A percentile compares a stretch with the other conserved stretches of the same genome.
These are phyloP conservation scores for Picathartes gymnocephalus DNA, from an alignment of 2,113 vertebrate species.

Conservation along the genomic window DNA sequence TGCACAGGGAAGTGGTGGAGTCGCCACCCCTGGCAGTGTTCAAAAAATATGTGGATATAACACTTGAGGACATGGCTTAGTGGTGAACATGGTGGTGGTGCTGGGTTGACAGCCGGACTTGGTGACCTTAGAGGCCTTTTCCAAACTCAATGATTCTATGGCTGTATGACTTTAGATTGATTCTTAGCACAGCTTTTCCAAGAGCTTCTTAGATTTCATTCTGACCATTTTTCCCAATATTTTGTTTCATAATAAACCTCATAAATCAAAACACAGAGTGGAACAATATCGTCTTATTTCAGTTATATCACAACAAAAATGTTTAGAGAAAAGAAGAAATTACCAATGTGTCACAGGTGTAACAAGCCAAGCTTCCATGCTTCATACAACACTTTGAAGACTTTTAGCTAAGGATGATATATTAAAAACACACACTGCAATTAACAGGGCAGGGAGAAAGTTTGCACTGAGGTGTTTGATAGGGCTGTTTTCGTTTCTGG, in stretches of 20 bases:
- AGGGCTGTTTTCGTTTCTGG: too few relatives aligned
- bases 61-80: not conserved
- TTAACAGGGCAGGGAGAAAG: fast-evolving
- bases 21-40: not conserved
- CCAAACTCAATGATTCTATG: not conserved
- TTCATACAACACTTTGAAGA: too few relatives aligned
- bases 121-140: not conserved
- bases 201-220: not conserved
- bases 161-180: not conserved
- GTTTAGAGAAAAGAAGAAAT: not conserved
- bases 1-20: not conserved
- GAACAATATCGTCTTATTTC: not conserved
- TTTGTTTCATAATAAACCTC: not conserved
- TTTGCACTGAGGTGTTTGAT: not conserved
- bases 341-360: fast-evolving
- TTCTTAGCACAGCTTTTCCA: not conserved
- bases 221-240: not conserved
- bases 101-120: not conserved
- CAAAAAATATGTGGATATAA: not conserved
- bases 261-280: not conserved
- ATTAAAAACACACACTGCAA: fast-evolving
- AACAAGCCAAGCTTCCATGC: not conserved
- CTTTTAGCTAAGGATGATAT: fast-evolving
- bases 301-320: not conserved
- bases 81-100: not conserved